Base-by-base conservation (phyloP, 2,888 invertebrate species). In the Drosophila putrida region DNA sequence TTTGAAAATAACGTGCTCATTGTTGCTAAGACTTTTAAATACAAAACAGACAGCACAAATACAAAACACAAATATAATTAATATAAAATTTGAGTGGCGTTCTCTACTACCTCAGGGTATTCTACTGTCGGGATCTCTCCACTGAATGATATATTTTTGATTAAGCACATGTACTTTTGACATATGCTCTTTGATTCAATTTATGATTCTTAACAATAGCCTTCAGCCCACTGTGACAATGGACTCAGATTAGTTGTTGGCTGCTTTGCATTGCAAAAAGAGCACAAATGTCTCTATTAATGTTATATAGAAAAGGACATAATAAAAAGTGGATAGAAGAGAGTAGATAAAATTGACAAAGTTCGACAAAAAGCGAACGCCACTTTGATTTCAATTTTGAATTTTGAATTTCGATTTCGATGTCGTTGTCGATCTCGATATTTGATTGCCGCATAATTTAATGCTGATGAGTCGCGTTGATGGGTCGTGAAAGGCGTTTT, bases 401-500 rank as follows among this genome's bases (percentile, higher is more conserved):
- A 35, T 25, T 33, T 33, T 15, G 9, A 31, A 35, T n/a, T 25
- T 43, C 6, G 15, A 15, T 60, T 36, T 71, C 55, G 38, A 55
- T 28, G 46, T 44, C 27, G 43, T n/a, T 43, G 13, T 46, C 36
- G 60, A 63, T 60, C 63, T 55, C 62, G 47, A 69, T 79, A 80
- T 70, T 80, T 75, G 75, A 83, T 86, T 83, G 72, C 76, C 58
- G 81, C 78, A 85, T 83, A 88, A 82, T 82, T 83, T 67, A 83
- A 82, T 73, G 82, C 63, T 82, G 83, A 88, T 84, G 82, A 88
- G 78, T 57, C 46, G 49, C 59, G 65, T 38, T 82, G 74, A 85
- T 82, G 77, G 78, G 64, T 75, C 71, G 79, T 75, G 75, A 89
- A 85, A 88, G 84, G 87, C 77, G 75, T 83, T 88, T 88, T 85